Evolutionary conservation across 2,888 invertebrate species (phyloP).

Genomic region (Synergus itoensis): DNA sequence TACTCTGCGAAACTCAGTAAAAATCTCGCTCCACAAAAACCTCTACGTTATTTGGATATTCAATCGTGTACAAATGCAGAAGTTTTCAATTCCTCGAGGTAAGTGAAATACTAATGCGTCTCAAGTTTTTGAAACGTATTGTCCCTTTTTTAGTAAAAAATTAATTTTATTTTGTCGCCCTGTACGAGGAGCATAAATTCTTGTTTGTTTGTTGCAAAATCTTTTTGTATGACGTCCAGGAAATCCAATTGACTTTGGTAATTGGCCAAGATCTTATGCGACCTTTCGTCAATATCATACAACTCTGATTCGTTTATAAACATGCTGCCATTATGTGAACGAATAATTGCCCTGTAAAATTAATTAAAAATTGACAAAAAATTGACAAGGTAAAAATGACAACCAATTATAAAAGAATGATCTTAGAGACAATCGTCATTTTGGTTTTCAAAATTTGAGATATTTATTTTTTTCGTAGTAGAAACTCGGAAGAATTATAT

Average conservation of each 20-base stretch:
- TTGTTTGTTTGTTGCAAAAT: background rate
- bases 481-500: background rate
- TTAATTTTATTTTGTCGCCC: background rate
- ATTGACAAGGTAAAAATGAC: background rate
- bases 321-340: conserved; percentile 10
- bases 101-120: background rate
- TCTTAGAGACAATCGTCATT: background rate
- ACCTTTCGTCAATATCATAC: conserved; percentile 24
- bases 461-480: background rate
- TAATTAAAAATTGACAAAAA: background rate
- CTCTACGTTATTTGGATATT: background rate
- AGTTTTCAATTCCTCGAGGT: background rate
- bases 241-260: conserved; percentile 5
- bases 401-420: background rate
- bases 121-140: background rate
- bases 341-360: background rate
- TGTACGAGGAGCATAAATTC: background rate
- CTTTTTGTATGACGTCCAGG: conserved; percentile 4
- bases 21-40: background rate
- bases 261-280: conserved; percentile 19
- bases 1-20: background rate
- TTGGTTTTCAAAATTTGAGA: background rate
- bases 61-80: background rate
- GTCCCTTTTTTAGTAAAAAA: background rate
- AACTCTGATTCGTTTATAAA: conserved; percentile 2